Evolutionary conservation across 2,888 invertebrate species (phyloP), one percentile per base, ranked within the genome.

Genomic region (Magallana nippona): DNA sequence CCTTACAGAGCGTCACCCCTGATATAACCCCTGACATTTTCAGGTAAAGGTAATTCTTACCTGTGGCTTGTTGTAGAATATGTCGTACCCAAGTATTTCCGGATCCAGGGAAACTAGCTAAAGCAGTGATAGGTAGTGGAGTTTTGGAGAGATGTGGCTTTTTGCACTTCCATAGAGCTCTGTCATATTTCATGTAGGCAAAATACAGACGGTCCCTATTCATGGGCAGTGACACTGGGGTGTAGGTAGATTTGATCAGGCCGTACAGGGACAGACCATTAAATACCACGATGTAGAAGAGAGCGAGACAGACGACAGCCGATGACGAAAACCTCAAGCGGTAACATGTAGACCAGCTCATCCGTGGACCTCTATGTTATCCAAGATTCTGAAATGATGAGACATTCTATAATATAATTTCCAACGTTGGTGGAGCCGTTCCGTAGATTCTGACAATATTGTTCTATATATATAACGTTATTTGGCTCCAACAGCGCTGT

Each of bases 21-120:
- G 44, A 44, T 0, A 44, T 44, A 1, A 27, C 44, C 44, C 5
- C 0, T 44, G 44, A 44, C 8, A 44, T 44, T 44, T 44, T 0
- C 44, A 44, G 44, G 44, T 44, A 44, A 5, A 44, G 44, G 44
- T 44, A 44, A 44, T 44, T 78, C 84, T 79, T 83, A 90, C 90
- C 90, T 85, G 89, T 89, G 1, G 89, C 88, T 82, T 90, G 89
- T 58, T 90, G 90, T 27, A 90, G 77, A 3, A 90, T 84, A 79
- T 90, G 89, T 15, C 90, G 86, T 10, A 89, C 17, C 90, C 90
- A 90, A 10, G 90, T 89, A 80, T 89, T 90, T 19, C 90, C 90
- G 2, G 90, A 89, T 8, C 89, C 89, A 0, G 88, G 89, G 19
- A 80, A 88, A 63, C 89, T 89, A 17, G 86, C 89, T 63, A 90